These are phyloP conservation scores for Carassius auratus DNA, from an alignment of 2,113 vertebrate genomes.

Conservation along the genomic window DNA sequence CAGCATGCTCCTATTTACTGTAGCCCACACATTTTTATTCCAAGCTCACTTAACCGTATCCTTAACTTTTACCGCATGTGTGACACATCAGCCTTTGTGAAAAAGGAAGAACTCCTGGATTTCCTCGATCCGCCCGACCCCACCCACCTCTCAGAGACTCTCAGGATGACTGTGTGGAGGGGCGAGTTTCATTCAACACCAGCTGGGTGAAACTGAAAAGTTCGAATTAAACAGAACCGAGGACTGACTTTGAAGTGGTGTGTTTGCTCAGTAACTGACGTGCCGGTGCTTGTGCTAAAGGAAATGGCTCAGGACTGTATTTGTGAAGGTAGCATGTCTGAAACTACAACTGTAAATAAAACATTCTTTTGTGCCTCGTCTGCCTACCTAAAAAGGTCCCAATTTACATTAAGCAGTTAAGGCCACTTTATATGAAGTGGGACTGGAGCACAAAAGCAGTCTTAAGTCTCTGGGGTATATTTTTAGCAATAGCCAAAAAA, in stretches of 20 bases:
- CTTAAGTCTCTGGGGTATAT: no score
- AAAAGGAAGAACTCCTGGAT: not conserved
- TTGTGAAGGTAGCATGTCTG: not conserved
- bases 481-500: no score
- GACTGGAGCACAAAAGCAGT: no score
- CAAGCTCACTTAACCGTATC: constrained; percentile 6
- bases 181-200: constrained; percentile 60
- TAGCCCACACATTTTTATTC: constrained; percentile 44
- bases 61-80: not conserved
- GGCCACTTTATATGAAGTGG: no score
- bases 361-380: not conserved
- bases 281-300: constrained; percentile 55
- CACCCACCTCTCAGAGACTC: not conserved
- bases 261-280: constrained; percentile 54
- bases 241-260: constrained; percentile 47
- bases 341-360: constrained; percentile 12
- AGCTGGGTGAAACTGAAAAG: constrained; percentile 60
- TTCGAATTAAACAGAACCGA: constrained; percentile 42
- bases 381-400: not conserved
- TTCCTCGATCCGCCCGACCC: constrained; percentile 11
- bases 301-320: constrained; percentile 40
- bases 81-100: constrained; percentile 38
- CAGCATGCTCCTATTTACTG: not conserved
- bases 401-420: not conserved
- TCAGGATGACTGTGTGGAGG: not conserved